A percentile compares a stretch with the other conserved stretches of the same genome.
These are phyloP conservation scores for Vanessa atalanta DNA, from an alignment of 1,140 invertebrate genomes.

Conservation along the genomic window DNA sequence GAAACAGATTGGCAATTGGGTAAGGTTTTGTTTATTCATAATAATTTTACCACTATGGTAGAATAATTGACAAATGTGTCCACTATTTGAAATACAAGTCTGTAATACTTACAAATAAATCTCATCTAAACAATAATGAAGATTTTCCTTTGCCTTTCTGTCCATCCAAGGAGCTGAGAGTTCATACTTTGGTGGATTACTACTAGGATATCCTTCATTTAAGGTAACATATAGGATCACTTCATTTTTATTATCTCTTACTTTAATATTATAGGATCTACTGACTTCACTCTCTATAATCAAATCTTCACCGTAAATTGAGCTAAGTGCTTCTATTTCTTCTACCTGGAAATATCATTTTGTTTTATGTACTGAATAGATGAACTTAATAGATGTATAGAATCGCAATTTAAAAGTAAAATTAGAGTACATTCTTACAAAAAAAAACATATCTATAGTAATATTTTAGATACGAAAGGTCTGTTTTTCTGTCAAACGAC, in stretches of 20 bases:
- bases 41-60: too few relatives aligned
- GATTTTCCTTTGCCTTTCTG: conserved; percentile 80
- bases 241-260: conserved; percentile 77
- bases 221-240: conserved; percentile 83
- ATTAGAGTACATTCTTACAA: too few relatives aligned
- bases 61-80: too few relatives aligned
- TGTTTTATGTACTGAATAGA: too few relatives aligned
- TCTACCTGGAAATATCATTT: conserved; percentile 78
- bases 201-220: conserved; percentile 84
- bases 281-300: conserved; percentile 81
- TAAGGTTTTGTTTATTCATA: too few relatives aligned
- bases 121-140: conserved; percentile 83
- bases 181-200: conserved; percentile 85
- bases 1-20: too few relatives aligned
- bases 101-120: conserved; percentile 84
- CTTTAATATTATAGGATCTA: conserved; percentile 81
- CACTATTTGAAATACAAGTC: conserved; percentile 2
- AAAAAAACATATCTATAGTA: too few relatives aligned
- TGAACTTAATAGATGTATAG: too few relatives aligned
- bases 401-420: too few relatives aligned
- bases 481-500: too few relatives aligned
- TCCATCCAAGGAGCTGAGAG: conserved; percentile 87
- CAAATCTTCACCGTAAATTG: conserved; percentile 90
- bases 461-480: too few relatives aligned
- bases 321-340: conserved; percentile 87